These are phyloP conservation scores for Thereva nobilitata DNA, from an alignment of 2,888 invertebrate species.

Conservation along the genomic window DNA sequence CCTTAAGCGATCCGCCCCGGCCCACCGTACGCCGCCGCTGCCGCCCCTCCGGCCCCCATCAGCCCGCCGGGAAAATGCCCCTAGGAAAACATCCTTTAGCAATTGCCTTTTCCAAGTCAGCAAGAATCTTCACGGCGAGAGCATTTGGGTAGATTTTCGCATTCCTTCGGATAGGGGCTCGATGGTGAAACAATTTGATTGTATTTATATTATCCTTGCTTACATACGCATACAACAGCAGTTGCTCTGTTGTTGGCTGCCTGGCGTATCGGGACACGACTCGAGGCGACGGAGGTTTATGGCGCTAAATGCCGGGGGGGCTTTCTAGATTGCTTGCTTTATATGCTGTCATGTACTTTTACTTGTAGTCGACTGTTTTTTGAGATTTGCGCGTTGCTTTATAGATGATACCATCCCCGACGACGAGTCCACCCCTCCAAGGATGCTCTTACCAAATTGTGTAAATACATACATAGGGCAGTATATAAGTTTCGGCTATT, in stretches of 20 bases:
- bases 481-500: no score
- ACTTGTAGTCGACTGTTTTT: slow-evolving; percentile 19
- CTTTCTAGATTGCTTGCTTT: slow-evolving; percentile 31
- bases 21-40: neutral
- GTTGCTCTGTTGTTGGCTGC: neutral
- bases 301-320: slow-evolving; percentile 17
- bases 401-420: no score
- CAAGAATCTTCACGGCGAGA: slow-evolving; percentile 18
- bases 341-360: slow-evolving; percentile 21
- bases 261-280: neutral
- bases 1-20: no score
- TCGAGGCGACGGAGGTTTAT: slow-evolving; percentile 7
- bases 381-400: slow-evolving; percentile 8
- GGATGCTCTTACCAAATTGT: no score
- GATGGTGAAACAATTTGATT: slow-evolving; percentile 36
- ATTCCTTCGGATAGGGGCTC: neutral
- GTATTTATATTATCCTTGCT: slow-evolving; percentile 34
- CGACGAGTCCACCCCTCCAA: no score
- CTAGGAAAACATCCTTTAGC: slow-evolving; percentile 6
- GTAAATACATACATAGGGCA: no score
- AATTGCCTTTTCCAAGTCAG: slow-evolving; percentile 20
- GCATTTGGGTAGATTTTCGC: slow-evolving; percentile 11
- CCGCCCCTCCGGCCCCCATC: neutral
- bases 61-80: no score
- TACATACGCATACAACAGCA: slow-evolving; percentile 5